phyloP scores from a whole-genome alignment of 2,113 vertebrate species.

The Pseudonaja textilis region DNA sequence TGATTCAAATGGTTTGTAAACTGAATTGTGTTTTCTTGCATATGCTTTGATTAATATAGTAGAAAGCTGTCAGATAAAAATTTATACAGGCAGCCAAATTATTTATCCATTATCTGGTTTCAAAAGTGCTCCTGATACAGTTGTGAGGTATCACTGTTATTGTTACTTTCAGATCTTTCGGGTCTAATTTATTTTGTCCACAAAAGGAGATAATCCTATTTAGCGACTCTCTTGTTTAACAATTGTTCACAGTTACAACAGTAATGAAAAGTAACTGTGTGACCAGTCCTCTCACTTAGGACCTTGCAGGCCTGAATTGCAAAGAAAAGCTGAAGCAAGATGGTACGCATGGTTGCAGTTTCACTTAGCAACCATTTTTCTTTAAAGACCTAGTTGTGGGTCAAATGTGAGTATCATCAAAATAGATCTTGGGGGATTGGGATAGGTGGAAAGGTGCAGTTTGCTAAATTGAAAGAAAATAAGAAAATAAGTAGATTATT shows the following conservation, averaged over 20 bases:
- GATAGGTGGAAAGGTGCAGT: background rate
- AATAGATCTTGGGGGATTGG: background rate
- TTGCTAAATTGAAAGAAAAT: background rate
- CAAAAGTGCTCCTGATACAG: background rate
- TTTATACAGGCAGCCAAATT: background rate
- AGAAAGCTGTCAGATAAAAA: background rate
- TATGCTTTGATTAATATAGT: background rate
- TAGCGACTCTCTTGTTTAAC: background rate
- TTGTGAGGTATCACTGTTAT: background rate
- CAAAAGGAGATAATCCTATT: background rate
- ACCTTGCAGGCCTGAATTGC: background rate
- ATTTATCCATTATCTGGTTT: background rate
- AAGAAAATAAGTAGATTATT: background rate
- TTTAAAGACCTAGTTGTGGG: background rate
- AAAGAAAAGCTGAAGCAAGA: background rate
- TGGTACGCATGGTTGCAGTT: background rate
- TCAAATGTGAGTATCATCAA: background rate
- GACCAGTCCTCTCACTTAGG: background rate
- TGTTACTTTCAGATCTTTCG: background rate
- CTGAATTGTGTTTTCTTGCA: background rate
- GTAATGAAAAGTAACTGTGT: background rate
- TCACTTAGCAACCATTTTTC: background rate
- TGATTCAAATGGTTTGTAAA: background rate
- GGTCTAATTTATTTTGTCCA: conserved; percentile 1
- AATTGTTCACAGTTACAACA: background rate